phyloP scores from a whole-genome alignment of 2,797 vertebrate species.

The Arnoldichthys spilopterus region DNA sequence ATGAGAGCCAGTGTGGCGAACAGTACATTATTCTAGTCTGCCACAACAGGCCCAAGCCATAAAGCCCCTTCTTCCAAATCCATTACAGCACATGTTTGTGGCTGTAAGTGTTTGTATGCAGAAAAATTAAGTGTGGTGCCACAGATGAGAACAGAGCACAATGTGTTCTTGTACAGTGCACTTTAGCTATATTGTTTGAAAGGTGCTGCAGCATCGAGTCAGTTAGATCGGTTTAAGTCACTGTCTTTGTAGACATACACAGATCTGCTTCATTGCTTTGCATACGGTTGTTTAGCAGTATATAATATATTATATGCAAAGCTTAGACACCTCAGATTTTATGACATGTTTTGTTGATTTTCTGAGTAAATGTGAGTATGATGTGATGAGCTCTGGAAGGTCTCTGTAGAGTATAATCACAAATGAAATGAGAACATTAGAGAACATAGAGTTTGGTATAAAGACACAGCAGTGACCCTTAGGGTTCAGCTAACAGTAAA shows the following conservation, averaged over 20 bases:
- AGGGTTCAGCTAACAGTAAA: too few relatives aligned
- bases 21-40: constrained; percentile 31
- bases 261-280: too few relatives aligned
- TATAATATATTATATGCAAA: too few relatives aligned
- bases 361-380: too few relatives aligned
- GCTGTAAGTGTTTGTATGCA: constrained; percentile 62
- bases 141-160: constrained; percentile 67
- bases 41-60: constrained; percentile 48
- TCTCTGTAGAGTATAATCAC: too few relatives aligned
- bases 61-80: constrained; percentile 61
- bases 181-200: constrained; percentile 22
- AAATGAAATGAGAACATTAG: too few relatives aligned
- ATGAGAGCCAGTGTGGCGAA: constrained; percentile 55
- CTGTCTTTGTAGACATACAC: constrained; percentile 17
- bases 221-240: constrained; percentile 22
- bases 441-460: too few relatives aligned
- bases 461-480: too few relatives aligned
- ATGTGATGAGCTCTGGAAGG: too few relatives aligned
- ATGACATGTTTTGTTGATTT: too few relatives aligned
- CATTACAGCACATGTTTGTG: constrained; percentile 63
- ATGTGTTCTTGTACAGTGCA: constrained; percentile 44
- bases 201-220: not conserved
- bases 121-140: constrained; percentile 66
- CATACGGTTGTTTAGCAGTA: too few relatives aligned
- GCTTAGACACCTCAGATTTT: too few relatives aligned